Base-by-base conservation (phyloP, 2,888 invertebrate genomes). In the Agonum fuliginosum region DNA sequence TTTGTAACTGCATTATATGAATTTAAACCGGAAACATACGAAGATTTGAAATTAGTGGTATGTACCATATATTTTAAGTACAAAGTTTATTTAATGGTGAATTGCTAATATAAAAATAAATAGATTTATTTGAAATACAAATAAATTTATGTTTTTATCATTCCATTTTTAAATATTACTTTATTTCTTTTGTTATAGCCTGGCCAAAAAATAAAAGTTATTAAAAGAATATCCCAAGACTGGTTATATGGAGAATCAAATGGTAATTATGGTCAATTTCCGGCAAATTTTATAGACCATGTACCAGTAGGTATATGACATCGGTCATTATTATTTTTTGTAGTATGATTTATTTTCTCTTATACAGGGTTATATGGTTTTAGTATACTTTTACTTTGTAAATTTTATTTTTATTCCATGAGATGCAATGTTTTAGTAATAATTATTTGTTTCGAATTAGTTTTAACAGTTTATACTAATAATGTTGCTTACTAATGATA, bases 221-320 rank as follows among this genome's bases (percentile, higher is more conserved):
- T 91, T 46, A 90, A 91, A 80, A 91, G 91, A 87, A 89, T 95
- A 81, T 93, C 93, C 82, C 90, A 92, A 69, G 93, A 94, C 82
- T 95, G 95, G 95, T 89, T 93, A 78, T 93, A 90, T 83, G 95
- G 95, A 12, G 92, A 93, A 84, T 91, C 90, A 80, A 88, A 90
- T 78, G 91, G 91, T 30, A 86, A 87, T 79, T 90, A 87, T 83
- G 95, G 95, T 80, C 94, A 95, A 85, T 95, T 95, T 87, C 95
- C 95, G 73, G 89, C 91, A 24, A 93, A 93, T 87, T 95, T 93
- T 86, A 92, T 95, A 78, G 91, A 93, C 86, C 86, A 87, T 83
- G 85, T 90, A 83, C 90, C 90, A 78, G 83, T 81, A 48, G 86
- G 87, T 85, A 83, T 90, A 83, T 79, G 70, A 78, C 46, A 72